These are phyloP conservation scores for Epinotia ramella DNA, from an alignment of 2,888 invertebrate species.

Conservation along the genomic window DNA sequence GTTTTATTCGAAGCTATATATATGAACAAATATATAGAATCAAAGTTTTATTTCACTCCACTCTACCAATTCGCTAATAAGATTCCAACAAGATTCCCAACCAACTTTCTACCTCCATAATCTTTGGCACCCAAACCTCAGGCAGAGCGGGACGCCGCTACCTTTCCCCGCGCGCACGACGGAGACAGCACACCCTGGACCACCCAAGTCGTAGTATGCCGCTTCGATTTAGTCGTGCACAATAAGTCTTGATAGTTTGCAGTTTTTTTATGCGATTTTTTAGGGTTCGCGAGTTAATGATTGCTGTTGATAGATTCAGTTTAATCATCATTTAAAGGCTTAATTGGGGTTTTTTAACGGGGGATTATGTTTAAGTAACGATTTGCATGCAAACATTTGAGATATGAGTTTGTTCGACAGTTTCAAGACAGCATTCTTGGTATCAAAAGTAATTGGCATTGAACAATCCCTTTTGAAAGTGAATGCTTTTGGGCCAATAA, in stretches of 20 bases:
- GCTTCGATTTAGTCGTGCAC: conserved; percentile 63
- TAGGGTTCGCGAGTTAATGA: conserved; percentile 37
- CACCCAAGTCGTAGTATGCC: conserved; percentile 79
- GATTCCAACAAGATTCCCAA: conserved; percentile 18
- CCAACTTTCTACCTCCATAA: conserved; percentile 23
- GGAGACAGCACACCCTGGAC: conserved; percentile 62
- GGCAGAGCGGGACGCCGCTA: conserved; percentile 45
- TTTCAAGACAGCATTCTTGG: background rate
- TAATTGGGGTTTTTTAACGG: conserved; percentile 27
- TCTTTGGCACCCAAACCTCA: conserved; percentile 51
- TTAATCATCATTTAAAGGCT: conserved; percentile 25
- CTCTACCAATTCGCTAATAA: background rate
- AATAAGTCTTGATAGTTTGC: conserved; percentile 72
- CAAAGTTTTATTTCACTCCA: background rate
- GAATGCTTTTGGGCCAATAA: background rate
- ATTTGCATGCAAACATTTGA: background rate
- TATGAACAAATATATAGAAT: background rate
- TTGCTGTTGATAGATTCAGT: conserved; percentile 27
- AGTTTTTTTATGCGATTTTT: conserved; percentile 51
- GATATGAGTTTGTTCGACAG: background rate
- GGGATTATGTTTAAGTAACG: background rate
- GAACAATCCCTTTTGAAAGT: too few species aligned
- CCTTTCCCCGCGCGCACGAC: conserved; percentile 49
- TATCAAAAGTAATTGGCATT: background rate
- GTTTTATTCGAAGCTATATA: background rate